A percentile compares a stretch with the other conserved stretches of the same genome.
These are phyloP conservation scores for Enchytraeus crypticus DNA, from an alignment of 2,888 invertebrate genomes.

Conservation along the genomic window DNA sequence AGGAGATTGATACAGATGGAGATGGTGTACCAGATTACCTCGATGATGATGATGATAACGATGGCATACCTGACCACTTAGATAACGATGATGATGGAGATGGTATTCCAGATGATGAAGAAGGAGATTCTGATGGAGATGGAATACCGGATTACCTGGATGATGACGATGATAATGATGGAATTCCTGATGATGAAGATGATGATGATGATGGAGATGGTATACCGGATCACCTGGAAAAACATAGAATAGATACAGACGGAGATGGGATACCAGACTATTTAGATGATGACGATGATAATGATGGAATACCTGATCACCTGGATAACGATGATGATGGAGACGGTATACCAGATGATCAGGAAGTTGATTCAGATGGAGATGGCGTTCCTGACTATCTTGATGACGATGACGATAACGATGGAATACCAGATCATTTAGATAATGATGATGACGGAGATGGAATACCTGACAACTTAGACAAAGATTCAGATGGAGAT, in stretches of 20 bases:
- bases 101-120: slow-evolving; percentile 28
- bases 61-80: slow-evolving; percentile 31
- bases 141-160: slow-evolving; percentile 30
- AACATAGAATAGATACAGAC: slow-evolving; percentile 23
- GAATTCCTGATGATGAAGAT: slow-evolving; percentile 26
- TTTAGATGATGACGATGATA: slow-evolving; percentile 25
- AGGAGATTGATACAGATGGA: slow-evolving; percentile 24
- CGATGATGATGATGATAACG: slow-evolving; percentile 25
- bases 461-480: too few species aligned
- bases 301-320: slow-evolving; percentile 30
- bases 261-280: slow-evolving; percentile 29
- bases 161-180: slow-evolving; percentile 25
- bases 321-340: too few species aligned
- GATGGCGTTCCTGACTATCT: slow-evolving; percentile 32
- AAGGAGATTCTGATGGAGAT: slow-evolving; percentile 30
- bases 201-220: slow-evolving; percentile 27
- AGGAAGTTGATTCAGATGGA: slow-evolving; percentile 26
- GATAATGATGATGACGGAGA: too few species aligned
- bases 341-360: too few species aligned
- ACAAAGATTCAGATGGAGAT: too few species aligned
- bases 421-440: too few species aligned
- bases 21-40: slow-evolving; percentile 33
- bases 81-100: slow-evolving; percentile 35
- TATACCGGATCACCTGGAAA: slow-evolving; percentile 27
- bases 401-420: too few species aligned